Conservation (phyloP, 2,888 invertebrate genomes). For the Enoplolaimus lenunculus region DNA sequence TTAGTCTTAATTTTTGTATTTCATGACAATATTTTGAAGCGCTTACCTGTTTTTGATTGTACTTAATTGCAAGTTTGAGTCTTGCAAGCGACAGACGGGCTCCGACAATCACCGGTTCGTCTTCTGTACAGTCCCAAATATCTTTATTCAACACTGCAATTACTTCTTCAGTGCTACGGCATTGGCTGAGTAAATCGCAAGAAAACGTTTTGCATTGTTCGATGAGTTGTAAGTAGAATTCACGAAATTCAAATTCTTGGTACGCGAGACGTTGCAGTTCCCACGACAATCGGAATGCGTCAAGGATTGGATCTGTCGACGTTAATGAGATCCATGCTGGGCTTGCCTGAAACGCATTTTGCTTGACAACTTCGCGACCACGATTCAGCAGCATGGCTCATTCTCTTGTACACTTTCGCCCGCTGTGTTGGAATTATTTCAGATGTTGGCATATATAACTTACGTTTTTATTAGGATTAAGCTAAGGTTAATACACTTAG, state of each 20-base stretch:
- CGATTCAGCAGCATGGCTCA: constrained; percentile 42
- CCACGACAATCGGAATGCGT: constrained; percentile 47
- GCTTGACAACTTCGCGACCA: constrained; percentile 46
- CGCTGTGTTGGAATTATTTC: too few relatives aligned
- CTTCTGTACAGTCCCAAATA: constrained; percentile 32
- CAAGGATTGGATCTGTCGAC: constrained; percentile 45
- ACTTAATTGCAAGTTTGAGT: constrained; percentile 49
- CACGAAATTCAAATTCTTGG: constrained; percentile 48
- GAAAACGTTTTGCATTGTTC: constrained; percentile 49
- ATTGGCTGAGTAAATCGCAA: constrained; percentile 48
- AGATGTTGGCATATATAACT: too few relatives aligned
- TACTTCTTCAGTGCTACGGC: constrained; percentile 49
- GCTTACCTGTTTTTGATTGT: constrained; percentile 48
- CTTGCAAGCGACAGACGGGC: constrained; percentile 42
- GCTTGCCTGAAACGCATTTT: constrained; percentile 44
- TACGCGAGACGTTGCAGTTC: constrained; percentile 46
- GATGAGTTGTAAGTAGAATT: constrained; percentile 44
- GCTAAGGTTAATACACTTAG: too few relatives aligned
- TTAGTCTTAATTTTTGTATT: too few relatives aligned
- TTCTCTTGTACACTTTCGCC: too few relatives aligned
- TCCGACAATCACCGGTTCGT: constrained; percentile 31
- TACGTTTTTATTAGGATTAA: too few relatives aligned
- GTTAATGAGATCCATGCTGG: constrained; percentile 50
- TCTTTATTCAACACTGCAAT: constrained; percentile 47
- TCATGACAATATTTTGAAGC: not conserved